These are phyloP conservation scores for Corythornis leucogaster DNA, from an alignment of 2,797 vertebrate species.

Conservation along the genomic window DNA sequence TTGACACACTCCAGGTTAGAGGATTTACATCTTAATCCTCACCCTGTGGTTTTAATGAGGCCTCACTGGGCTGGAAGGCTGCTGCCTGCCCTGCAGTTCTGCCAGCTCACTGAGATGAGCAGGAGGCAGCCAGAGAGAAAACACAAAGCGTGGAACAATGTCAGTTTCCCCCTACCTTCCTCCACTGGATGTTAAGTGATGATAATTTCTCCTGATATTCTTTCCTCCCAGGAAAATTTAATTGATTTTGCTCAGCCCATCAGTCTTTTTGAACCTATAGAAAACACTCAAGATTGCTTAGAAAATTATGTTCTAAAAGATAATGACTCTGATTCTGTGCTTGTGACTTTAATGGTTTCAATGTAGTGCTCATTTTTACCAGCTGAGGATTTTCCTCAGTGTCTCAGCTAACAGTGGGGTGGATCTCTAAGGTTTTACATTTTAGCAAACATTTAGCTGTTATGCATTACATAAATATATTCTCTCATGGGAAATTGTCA, in stretches of 20 bases:
- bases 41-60: constrained; percentile 22
- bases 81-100: not conserved
- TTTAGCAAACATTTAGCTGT: not conserved
- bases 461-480: not conserved
- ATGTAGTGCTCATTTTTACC: constrained; percentile 2
- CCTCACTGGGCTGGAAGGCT: not conserved
- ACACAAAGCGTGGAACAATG: not conserved
- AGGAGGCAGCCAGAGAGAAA: not conserved
- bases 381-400: constrained; percentile 4
- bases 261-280: constrained; percentile 7
- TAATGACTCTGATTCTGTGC: not conserved
- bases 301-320: constrained; percentile 18
- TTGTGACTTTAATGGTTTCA: constrained; percentile 1
- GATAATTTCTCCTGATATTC: constrained; percentile 8
- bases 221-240: constrained; percentile 42
- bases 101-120: not conserved
- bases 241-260: constrained; percentile 40
- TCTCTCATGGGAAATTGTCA: not conserved
- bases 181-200: not conserved
- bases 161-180: not conserved
- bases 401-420: not conserved
- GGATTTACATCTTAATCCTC: constrained; percentile 54
- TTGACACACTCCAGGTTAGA: constrained; percentile 13
- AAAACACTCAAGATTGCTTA: constrained; percentile 20
- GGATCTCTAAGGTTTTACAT: not conserved